A percentile compares a stretch with the other conserved stretches of the same genome.
phyloP scores from a whole-genome alignment of 1,140 invertebrate genomes.

The Drosophila elegans region DNA sequence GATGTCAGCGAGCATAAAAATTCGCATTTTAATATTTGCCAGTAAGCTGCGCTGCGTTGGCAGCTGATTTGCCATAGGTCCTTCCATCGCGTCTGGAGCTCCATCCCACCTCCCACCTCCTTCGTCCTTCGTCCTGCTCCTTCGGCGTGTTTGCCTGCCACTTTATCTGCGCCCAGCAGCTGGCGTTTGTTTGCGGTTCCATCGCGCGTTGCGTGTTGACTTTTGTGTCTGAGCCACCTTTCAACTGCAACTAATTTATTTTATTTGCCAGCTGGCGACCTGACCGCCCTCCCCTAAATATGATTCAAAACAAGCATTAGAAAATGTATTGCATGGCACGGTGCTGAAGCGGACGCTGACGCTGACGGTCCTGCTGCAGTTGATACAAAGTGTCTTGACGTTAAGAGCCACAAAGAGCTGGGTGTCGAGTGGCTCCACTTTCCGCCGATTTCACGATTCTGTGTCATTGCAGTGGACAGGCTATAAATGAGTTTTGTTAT shows the following conservation, averaged over 20 bases:
- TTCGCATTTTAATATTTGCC: conserved; percentile 83
- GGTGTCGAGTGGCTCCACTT: conserved; percentile 26
- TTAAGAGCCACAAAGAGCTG: conserved; percentile 33
- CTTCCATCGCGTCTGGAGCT: conserved; percentile 5
- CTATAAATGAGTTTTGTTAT: conserved; percentile 68
- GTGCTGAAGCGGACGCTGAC: conserved; percentile 6
- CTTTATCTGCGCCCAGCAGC: conserved; percentile 79
- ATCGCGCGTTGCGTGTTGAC: conserved; percentile 80
- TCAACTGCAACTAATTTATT: conserved; percentile 83
- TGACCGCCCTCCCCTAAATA: conserved; percentile 41
- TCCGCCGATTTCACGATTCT: conserved; percentile 25
- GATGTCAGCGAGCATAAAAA: conserved; percentile 79
- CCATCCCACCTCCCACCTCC: background rate
- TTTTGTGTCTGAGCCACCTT: conserved; percentile 80
- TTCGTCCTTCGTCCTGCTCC: conserved; percentile 13
- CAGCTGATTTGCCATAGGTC: conserved; percentile 72
- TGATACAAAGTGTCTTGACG: conserved; percentile 66
- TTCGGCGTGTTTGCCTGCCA: conserved; percentile 69
- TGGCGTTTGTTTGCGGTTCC: conserved; percentile 81
- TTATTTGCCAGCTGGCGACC: conserved; percentile 73
- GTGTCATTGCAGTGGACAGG: conserved; percentile 61
- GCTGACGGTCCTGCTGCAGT: conserved; percentile 44
- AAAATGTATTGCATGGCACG: conserved; percentile 66
- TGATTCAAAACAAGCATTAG: conserved; percentile 82
- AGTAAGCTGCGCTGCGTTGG: conserved; percentile 72